Evolutionary conservation across 2,113 vertebrate genomes (phyloP).

Genomic region (Pterocles gutturalis): DNA sequence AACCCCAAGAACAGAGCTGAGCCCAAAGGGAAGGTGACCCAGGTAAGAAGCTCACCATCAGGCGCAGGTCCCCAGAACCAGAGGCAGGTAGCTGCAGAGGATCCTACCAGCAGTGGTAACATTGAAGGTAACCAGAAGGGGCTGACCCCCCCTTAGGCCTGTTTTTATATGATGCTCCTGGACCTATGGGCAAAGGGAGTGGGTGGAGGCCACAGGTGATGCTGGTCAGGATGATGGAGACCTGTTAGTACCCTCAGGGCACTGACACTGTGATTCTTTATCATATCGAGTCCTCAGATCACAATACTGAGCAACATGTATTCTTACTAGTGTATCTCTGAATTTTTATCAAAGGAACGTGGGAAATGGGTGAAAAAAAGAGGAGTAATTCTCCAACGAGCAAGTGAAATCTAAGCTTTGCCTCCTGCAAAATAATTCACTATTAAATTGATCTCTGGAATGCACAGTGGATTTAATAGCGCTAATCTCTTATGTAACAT

Average conservation of each 20-base stretch:
- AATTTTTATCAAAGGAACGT: conserved; percentile 38
- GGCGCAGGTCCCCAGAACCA: background rate
- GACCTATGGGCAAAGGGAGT: background rate
- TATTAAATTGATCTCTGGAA: conserved; percentile 51
- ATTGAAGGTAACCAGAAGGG: background rate
- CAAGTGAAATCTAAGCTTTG: conserved; percentile 19
- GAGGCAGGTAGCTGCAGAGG: background rate
- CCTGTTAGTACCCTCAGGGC: background rate
- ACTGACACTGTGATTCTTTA: background rate
- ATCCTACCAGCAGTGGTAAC: background rate
- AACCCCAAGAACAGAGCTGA: background rate
- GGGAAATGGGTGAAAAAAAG: background rate
- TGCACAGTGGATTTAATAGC: conserved; percentile 28
- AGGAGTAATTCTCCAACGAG: background rate
- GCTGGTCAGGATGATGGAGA: background rate
- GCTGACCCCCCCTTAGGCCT: accelerated
- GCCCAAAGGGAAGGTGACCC: background rate
- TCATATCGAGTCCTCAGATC: background rate
- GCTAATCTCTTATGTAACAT: conserved; percentile 41
- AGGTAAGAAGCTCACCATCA: background rate
- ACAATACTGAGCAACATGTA: background rate
- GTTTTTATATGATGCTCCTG: background rate
- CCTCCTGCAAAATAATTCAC: conserved; percentile 15
- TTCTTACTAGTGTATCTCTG: background rate
- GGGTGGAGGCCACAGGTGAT: background rate